Percentiles rank a stretch among this genome's conserved stretches.
phyloP scores from a whole-genome alignment of 2,888 invertebrate species.

The Apodemia duryi region DNA sequence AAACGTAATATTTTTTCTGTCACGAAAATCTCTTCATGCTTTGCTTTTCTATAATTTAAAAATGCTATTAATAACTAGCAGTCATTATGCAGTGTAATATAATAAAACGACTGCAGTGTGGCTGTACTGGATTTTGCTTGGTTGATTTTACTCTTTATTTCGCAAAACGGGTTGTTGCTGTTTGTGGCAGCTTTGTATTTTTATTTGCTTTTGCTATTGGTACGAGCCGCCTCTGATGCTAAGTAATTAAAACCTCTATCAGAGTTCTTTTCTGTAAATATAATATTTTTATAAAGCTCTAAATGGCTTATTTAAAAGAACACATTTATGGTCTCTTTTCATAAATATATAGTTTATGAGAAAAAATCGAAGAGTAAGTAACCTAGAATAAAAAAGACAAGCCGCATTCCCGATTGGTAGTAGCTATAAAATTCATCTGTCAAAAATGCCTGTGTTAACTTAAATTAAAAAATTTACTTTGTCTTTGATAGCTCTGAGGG shows the following conservation, averaged over 20 bases:
- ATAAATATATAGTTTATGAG: slow-evolving; percentile 16
- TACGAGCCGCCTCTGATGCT: slow-evolving; percentile 33
- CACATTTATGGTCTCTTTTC: slow-evolving; percentile 3
- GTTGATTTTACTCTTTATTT: slow-evolving; percentile 28
- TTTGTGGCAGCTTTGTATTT: slow-evolving; percentile 32
- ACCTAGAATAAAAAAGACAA: no score
- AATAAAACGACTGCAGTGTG: slow-evolving; percentile 13
- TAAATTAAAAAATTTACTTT: no score
- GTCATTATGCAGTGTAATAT: not conserved
- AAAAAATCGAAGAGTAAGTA: not conserved
- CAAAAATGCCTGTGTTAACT: no score
- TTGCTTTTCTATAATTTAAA: not conserved
- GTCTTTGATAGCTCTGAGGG: no score
- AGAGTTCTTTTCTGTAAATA: slow-evolving; percentile 29
- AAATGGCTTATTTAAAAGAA: slow-evolving; percentile 13
- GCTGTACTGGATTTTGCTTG: slow-evolving; percentile 19
- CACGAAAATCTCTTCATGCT: no score
- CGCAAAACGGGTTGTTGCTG: slow-evolving; percentile 33
- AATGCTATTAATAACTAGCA: not conserved
- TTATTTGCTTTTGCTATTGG: slow-evolving; percentile 34
- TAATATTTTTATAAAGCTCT: slow-evolving; percentile 3
- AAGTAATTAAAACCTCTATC: slow-evolving; percentile 40
- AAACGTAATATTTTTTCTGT: no score
- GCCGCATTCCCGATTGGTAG: no score
- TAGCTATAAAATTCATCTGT: no score